A percentile compares a stretch with the other conserved stretches of the same genome.
These are phyloP conservation scores for Phalangium opilio DNA, from an alignment of 2,888 invertebrate species.

Conservation along the genomic window DNA sequence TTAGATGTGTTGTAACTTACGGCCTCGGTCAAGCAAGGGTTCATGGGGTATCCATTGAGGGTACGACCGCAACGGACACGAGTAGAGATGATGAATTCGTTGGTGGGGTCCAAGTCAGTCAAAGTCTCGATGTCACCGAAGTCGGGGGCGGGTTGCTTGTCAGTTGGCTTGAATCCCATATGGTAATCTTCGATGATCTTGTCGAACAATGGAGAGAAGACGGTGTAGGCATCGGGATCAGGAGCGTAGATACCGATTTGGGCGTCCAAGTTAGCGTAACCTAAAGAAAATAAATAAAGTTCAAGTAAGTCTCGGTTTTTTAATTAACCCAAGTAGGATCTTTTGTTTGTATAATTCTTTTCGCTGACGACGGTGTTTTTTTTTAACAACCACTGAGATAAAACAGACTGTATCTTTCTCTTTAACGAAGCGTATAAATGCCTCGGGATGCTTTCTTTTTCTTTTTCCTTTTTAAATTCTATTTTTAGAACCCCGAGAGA, in stretches of 20 bases:
- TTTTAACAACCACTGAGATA: too few relatives aligned
- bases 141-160: slow-evolving; percentile 83
- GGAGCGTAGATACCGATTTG: slow-evolving; percentile 96
- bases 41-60: slow-evolving; percentile 76
- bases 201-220: slow-evolving; percentile 84
- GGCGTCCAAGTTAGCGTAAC: slow-evolving; percentile 87
- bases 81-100: slow-evolving; percentile 76
- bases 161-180: slow-evolving; percentile 81
- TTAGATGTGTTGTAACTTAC: slow-evolving; percentile 20
- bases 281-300: too few relatives aligned
- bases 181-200: slow-evolving; percentile 97
- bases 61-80: slow-evolving; percentile 93
- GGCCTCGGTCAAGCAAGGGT: slow-evolving; percentile 88
- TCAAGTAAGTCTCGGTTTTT: too few relatives aligned
- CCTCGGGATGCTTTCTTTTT: too few relatives aligned
- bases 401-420: too few relatives aligned
- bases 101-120: slow-evolving; percentile 71
- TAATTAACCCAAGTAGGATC: too few relatives aligned
- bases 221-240: slow-evolving; percentile 85
- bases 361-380: too few relatives aligned
- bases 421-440: too few relatives aligned
- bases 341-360: too few relatives aligned
- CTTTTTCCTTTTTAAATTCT: too few relatives aligned
- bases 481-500: too few relatives aligned
- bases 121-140: slow-evolving; percentile 84